Percentiles rank a stretch among this genome's conserved stretches.
phyloP scores from a whole-genome alignment of 1,140 invertebrate genomes.

The Drosophila equinoxialis region DNA sequence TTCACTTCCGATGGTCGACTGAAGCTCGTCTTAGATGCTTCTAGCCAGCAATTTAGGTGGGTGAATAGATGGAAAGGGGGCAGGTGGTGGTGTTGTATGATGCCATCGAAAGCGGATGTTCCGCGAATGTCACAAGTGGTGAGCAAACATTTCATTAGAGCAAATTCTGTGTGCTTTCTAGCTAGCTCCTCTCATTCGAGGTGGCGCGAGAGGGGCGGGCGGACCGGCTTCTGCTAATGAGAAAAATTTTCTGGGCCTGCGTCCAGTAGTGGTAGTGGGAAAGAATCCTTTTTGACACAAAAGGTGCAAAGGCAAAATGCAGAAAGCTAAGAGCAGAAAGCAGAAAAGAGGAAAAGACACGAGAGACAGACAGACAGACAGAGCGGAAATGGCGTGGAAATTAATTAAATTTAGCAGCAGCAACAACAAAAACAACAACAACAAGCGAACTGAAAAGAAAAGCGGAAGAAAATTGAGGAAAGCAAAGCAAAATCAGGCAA shows the following conservation, averaged over 20 bases:
- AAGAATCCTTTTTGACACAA: slow-evolving; percentile 64
- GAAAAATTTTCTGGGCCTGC: slow-evolving; percentile 61
- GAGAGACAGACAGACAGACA: slow-evolving; percentile 16
- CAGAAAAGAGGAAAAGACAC: background rate
- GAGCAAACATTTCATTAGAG: slow-evolving; percentile 81
- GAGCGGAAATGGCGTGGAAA: slow-evolving; percentile 74
- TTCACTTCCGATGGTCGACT: slow-evolving; percentile 39
- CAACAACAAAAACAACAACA: slow-evolving; percentile 27
- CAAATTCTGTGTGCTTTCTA: slow-evolving; percentile 64
- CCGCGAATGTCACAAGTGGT: slow-evolving; percentile 77
- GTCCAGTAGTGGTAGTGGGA: slow-evolving; percentile 29
- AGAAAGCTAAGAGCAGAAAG: slow-evolving; percentile 15
- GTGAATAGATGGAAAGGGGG: too few species aligned
- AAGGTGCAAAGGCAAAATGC: slow-evolving; percentile 30
- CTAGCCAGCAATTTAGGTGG: too few species aligned
- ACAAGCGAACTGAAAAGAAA: slow-evolving; percentile 12
- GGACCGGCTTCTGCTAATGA: slow-evolving; percentile 67
- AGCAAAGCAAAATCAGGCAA: slow-evolving; percentile 40
- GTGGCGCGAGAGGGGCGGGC: slow-evolving; percentile 4
- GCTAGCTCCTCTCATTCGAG: slow-evolving; percentile 31
- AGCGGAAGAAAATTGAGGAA: slow-evolving; percentile 18
- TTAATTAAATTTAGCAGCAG: slow-evolving; percentile 76
- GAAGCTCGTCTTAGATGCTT: background rate
- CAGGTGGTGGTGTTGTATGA: background rate
- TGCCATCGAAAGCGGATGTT: slow-evolving; percentile 54